Evolutionary conservation across 2,797 vertebrate genomes (phyloP), one percentile per base, ranked within the genome.

Genomic region (Octomys mimax): DNA sequence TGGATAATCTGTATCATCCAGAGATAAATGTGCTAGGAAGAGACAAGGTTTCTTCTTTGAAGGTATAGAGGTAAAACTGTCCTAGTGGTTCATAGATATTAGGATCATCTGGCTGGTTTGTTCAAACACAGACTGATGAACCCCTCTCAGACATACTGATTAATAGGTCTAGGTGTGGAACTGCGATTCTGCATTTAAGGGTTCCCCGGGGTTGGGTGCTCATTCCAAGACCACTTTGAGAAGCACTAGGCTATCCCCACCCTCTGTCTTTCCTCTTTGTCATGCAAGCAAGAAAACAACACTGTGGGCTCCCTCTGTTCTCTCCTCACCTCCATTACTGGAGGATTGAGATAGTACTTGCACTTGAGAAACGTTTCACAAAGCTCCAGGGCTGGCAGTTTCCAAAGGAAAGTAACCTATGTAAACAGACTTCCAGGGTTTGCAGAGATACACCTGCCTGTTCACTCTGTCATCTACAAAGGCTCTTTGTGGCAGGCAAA

Each of bases 401-500:
- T 96, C 92, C 80, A 91, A 94, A 95, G 54, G 81, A 90, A 96
- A 83, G 93, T 59, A 90, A 68, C 68, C 88, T 62, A 78, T 52
- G 49, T 80, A 95, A 95, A 93, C 59, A 95, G 95, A 96, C 73
- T 80, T 66, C 6, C 64, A n/a, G 68, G 62, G 75, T 94, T 92
- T 24, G 26, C 52, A 93, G 85, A 66, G 80, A 57, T 19, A 2
- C n/a, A 66, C 61, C 52, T 62, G 66, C n/a, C 73, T 75, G 7
- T n/a, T 80, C 61, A 46, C 66, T 36, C 11, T 1, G 21, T 21
- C 22, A 42, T 66, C 81, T 96, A 90, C 94, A 97, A 96, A 91
- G 85, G 82, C 83, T 94, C 95, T 96, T 97, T 96, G 94, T 97
- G 61, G 8, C 39, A 64, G 46, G 42, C 83, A 66, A 52, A 19